Base-by-base conservation (phyloP, 2,113 vertebrate species). In the Mirounga angustirostris region DNA sequence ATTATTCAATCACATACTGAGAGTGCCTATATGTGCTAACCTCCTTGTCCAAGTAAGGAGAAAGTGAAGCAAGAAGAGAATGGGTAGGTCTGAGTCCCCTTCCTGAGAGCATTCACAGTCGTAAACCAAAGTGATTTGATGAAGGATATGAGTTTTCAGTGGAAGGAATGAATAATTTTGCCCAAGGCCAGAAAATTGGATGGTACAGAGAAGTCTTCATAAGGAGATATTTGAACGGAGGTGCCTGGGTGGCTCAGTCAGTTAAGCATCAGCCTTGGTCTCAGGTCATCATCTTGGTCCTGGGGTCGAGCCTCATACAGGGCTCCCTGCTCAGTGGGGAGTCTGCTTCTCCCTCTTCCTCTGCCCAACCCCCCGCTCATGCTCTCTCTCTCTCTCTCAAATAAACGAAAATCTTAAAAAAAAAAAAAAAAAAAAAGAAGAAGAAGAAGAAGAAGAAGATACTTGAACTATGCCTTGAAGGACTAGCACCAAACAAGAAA, bases 381-480 rank as follows among this genome's bases (percentile, higher is more conserved):
- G 63, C 14, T 33, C 63, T 16, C 63, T 52, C 52, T 16, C 30
- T 40, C 40, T 40, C 36, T 67, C 63, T 67, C 63, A 67, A 67
- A 33, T 67, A 65, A 65, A 65, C 30, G 33, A 7, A 67, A 67
- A 33, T 67, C 63, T 33, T 67, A 3, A 16, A 67, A 67, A 67
- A 33, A 65, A 33, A 33, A 33, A 14, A 30, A 14, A 36, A 36
- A 36, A 36, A 36, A n/a, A n/a, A n/a, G n/a, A n/a, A n/a, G n/a
- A n/a, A n/a, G n/a, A n/a, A 36, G 9, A 61, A 63, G 61, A 63
- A 33, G 30, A 93, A 58, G 69, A 52, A 89, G 14, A 56, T 87
- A 94, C 79, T 43, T 85, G n/a, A 95, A 91, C 21, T 24, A 71
- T 52, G 4, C 69, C 30, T 79, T 96, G 56, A 85, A 93, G 78